Percentiles rank a stretch among this genome's conserved stretches.
phyloP scores from a whole-genome alignment of 2,113 vertebrate genomes.

The Mellivora capensis region DNA sequence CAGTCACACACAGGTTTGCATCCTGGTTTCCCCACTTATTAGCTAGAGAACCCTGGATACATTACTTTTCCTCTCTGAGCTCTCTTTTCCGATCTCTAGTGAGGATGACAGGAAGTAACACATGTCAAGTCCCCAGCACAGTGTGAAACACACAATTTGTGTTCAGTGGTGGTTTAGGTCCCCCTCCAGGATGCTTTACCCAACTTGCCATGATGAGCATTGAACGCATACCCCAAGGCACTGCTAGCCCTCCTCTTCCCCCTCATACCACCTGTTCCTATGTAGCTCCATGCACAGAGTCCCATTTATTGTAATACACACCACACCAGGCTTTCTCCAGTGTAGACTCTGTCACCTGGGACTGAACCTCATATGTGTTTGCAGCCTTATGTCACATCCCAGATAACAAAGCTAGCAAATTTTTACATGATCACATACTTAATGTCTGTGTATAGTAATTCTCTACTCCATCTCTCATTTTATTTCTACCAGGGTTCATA shows the following conservation, averaged over 20 bases:
- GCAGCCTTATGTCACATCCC: not conserved
- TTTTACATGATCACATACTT: not conserved
- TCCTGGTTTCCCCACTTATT: not conserved
- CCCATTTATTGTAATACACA: not conserved
- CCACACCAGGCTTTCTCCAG: not conserved
- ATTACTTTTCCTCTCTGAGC: not conserved
- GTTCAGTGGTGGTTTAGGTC: not conserved
- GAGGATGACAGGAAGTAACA: not conserved
- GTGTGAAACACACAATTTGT: not conserved
- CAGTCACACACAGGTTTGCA: not conserved
- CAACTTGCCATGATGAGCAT: not conserved
- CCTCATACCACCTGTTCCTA: not conserved
- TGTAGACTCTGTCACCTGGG: not conserved
- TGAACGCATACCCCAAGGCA: not conserved
- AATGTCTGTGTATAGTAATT: not conserved
- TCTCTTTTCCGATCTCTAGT: not conserved
- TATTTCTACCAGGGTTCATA: not conserved
- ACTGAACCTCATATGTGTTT: not conserved
- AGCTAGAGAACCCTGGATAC: not conserved
- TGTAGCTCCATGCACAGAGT: no score
- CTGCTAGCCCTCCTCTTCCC: not conserved
- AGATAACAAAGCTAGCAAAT: not conserved
- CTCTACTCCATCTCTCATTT: not conserved
- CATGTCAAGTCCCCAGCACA: not conserved
- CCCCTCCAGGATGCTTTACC: not conserved